Base-by-base conservation (phyloP, 1,140 invertebrate species). In the Oryzaephilus surinamensis region DNA sequence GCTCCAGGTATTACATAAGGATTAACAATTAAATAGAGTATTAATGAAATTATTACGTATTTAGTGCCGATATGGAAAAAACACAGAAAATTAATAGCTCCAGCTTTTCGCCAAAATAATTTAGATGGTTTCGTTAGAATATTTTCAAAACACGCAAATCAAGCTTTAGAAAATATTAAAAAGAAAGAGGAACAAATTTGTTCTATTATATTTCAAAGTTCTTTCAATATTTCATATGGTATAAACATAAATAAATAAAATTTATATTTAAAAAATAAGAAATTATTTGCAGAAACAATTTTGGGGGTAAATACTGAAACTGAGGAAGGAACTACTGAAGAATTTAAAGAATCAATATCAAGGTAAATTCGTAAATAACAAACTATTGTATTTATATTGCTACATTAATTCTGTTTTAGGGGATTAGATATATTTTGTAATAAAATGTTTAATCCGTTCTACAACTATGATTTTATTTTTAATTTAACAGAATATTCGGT, bases 1-100 rank as follows among this genome's bases (percentile, higher is more conserved):
- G 30, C 19, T 13, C 39, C 39, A 6, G 27, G 27, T 29, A 29
- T 11, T 6, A 29, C 6, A n/a, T 5, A 29, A n/a, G n/a, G n/a
- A n/a, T 14, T 1, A 6, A 0, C 1, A 5, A 1, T 29, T 29
- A 12, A 1, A n/a, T 29, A 29, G 11, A 1, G n/a, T 11, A 5
- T 6, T 11, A 14, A 28, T 45, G n/a, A n/a, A n/a, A n/a, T n/a
- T n/a, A n/a, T n/a, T n/a, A n/a, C n/a, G n/a, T n/a, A n/a, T n/a
- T 35, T 30, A 38, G 45, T 47, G 0, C 18, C 18, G n/a, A 16
- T 32, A 10, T 56, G 54, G 54, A 54, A 39, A 36, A 14, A 32
- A 5, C 49, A 56, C 30, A 19, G 51, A 27, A 56, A 54, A 48
- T 43, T 47, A 7, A 35, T 56, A 15, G 32, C 38, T 2, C 51